phyloP scores from a whole-genome alignment of 2,113 vertebrate species.

The Origma solitaria region DNA sequence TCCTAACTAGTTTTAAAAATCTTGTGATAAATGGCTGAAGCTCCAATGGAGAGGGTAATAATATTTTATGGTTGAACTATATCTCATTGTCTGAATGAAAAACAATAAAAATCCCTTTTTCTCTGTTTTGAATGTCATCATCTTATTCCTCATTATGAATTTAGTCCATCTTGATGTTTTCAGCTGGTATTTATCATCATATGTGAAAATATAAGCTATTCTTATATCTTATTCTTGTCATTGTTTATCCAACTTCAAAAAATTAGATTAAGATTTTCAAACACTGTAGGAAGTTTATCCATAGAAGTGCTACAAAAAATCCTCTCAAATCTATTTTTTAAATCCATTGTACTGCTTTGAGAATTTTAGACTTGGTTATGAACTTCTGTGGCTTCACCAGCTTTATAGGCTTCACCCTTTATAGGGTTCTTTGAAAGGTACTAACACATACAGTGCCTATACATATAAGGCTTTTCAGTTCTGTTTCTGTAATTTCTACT shows the following conservation, averaged over 20 bases:
- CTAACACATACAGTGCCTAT: neutral
- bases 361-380: neutral
- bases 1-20: conserved; percentile 9
- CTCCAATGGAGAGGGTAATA: neutral
- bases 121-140: neutral
- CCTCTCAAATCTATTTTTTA: neutral
- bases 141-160: neutral
- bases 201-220: neutral
- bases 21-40: neutral
- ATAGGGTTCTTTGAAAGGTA: neutral
- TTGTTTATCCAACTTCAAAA: neutral
- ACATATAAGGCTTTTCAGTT: neutral
- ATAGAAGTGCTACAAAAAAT: neutral
- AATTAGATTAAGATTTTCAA: neutral
- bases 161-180: neutral
- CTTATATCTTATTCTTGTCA: neutral
- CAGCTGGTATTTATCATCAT: neutral
- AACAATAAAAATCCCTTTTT: neutral
- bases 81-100: conserved; percentile 18
- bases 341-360: neutral
- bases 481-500: neutral
- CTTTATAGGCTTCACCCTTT: neutral
- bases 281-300: neutral
- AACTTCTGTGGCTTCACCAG: neutral
- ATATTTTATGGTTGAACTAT: conserved; percentile 4